A percentile compares a stretch with the other conserved stretches of the same genome.
phyloP scores from a whole-genome alignment of 2,888 invertebrate genomes.

The Nephrotoma flavescens region DNA sequence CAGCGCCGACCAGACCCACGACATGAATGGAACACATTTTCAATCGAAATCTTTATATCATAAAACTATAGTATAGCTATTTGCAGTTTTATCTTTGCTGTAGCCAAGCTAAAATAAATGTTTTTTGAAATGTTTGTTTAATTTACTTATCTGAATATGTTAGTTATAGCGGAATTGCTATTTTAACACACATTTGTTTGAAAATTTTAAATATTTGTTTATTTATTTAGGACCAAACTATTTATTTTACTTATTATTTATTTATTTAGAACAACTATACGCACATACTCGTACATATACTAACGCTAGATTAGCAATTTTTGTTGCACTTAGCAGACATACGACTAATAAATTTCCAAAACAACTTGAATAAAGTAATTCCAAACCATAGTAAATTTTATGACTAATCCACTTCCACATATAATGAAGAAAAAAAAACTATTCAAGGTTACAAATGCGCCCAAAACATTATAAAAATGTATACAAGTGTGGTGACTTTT shows the following conservation, averaged over 20 bases:
- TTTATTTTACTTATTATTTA: neutral
- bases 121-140: too few species aligned
- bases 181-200: too few species aligned
- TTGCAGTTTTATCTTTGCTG: too few species aligned
- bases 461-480: neutral
- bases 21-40: too few species aligned
- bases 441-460: neutral
- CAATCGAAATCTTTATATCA: too few species aligned
- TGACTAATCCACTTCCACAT: neutral
- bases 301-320: neutral
- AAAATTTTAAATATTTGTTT: neutral
- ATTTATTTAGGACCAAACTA: neutral
- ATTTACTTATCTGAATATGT: too few species aligned
- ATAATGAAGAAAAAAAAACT: neutral
- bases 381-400: neutral
- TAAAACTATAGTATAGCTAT: too few species aligned
- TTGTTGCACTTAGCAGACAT: neutral
- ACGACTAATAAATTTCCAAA: neutral
- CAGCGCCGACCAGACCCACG: too few species aligned
- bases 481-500: neutral
- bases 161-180: too few species aligned
- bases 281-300: neutral
- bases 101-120: too few species aligned
- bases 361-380: neutral
- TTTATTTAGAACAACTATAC: neutral